phyloP scores from a whole-genome alignment of 2,113 vertebrate genomes.

The Piliocolobus tephrosceles region DNA sequence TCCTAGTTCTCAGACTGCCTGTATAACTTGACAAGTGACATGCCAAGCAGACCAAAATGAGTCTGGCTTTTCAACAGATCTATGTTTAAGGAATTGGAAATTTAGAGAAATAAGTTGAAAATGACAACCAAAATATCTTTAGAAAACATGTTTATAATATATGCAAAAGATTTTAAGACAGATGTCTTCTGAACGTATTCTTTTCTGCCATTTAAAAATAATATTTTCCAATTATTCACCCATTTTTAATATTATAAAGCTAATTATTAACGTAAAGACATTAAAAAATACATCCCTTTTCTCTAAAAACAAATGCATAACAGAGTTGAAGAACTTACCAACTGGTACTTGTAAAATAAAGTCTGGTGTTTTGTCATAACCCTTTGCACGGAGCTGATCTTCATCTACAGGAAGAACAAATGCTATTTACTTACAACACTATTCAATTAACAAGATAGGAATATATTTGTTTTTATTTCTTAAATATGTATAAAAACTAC shows the following conservation, averaged over 20 bases:
- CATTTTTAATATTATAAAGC: conserved; percentile 25
- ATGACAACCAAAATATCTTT: not conserved
- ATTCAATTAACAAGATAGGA: conserved; percentile 81
- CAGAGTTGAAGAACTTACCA: conserved; percentile 87
- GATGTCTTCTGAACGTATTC: not conserved
- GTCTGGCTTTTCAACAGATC: not conserved
- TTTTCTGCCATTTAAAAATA: not conserved
- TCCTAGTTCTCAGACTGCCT: not conserved
- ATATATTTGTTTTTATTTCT: conserved; percentile 84
- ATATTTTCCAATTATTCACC: not conserved
- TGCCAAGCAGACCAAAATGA: not conserved
- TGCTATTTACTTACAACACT: conserved; percentile 76
- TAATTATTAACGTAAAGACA: conserved; percentile 38
- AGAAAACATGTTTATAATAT: not conserved
- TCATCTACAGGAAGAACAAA: conserved; percentile 90
- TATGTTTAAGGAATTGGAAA: not conserved
- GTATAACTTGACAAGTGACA: not conserved
- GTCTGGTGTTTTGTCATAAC: conserved; percentile 99
- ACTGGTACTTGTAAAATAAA: conserved; percentile 98
- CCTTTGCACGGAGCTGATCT: conserved; percentile 96
- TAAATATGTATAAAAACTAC: conserved; percentile 82
- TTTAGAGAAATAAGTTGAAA: conserved; percentile 28
- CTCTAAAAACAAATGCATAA: conserved; percentile 21
- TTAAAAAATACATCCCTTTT: not conserved
- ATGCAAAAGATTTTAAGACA: not conserved